Evolutionary conservation across 2,888 invertebrate genomes (phyloP).

Genomic region (Plemyria rubiginata): DNA sequence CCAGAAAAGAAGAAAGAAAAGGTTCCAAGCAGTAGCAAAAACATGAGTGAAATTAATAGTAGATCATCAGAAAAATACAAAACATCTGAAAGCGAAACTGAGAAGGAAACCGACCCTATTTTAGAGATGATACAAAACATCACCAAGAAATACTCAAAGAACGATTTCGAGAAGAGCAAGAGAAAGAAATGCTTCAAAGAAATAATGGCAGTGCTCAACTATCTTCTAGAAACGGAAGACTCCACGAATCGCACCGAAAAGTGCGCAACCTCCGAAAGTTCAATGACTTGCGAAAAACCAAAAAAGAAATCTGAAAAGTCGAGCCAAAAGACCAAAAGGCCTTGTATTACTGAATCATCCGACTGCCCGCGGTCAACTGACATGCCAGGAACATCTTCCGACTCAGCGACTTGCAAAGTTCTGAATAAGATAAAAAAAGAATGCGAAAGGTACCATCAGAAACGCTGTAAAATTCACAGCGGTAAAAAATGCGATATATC

Average conservation of each 20-base stretch:
- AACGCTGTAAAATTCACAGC: conserved; percentile 59
- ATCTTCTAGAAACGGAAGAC: conserved; percentile 75
- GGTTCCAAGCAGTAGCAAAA: conserved; percentile 17
- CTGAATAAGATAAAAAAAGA: conserved; percentile 73
- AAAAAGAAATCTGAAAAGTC: conserved; percentile 27
- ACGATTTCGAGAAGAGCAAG: conserved; percentile 61
- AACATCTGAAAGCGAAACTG: conserved; percentile 29
- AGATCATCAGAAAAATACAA: conserved; percentile 19
- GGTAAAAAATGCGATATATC: conserved; percentile 64
- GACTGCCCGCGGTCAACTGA: conserved; percentile 65
- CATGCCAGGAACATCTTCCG: conserved; percentile 66
- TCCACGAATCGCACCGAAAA: conserved; percentile 50
- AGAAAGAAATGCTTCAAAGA: conserved; percentile 76
- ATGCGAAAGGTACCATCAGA: conserved; percentile 75
- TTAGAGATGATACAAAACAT: conserved; percentile 71
- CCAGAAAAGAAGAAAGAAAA: conserved; percentile 8
- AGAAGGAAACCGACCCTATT: conserved; percentile 56
- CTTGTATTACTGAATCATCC: conserved; percentile 49
- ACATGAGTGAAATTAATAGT: conserved; percentile 14
- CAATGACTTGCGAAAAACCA: conserved; percentile 15
- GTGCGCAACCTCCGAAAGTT: conserved; percentile 25
- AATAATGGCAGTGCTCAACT: conserved; percentile 70
- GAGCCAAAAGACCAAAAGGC: conserved; percentile 48
- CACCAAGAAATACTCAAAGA: conserved; percentile 74
- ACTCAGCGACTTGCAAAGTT: conserved; percentile 70